These are phyloP conservation scores for Monoplex corrugatus DNA, from an alignment of 2,888 invertebrate genomes.

Conservation along the genomic window DNA sequence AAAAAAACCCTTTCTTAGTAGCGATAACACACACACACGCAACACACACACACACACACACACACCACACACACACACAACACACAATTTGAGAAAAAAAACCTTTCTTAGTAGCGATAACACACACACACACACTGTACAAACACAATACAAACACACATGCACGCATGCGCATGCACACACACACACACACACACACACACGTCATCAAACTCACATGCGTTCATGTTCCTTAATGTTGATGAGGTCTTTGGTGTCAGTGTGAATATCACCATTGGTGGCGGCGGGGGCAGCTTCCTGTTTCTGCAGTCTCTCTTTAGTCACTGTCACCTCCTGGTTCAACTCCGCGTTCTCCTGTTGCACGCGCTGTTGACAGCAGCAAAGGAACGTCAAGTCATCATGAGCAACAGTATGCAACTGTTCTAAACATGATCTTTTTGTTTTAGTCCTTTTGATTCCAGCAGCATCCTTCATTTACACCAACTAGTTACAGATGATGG, in stretches of 20 bases:
- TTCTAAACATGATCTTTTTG: too few species aligned
- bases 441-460: too few species aligned
- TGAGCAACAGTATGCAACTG: too few species aligned
- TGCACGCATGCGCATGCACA: too few species aligned
- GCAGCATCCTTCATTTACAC: too few species aligned
- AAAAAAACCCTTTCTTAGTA: too few species aligned
- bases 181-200: not conserved
- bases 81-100: not conserved
- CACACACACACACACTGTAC: not conserved
- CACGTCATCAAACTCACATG: constrained; percentile 66
- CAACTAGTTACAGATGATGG: too few species aligned
- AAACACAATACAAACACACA: not conserved
- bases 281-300: constrained; percentile 70
- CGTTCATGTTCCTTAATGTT: constrained; percentile 67
- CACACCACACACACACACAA: not conserved
- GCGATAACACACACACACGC: too few species aligned
- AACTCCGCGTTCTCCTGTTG: constrained; percentile 83
- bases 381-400: too few species aligned
- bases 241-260: constrained; percentile 60
- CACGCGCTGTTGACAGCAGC: constrained; percentile 61
- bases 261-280: constrained; percentile 73
- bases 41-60: not conserved
- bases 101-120: not conserved
- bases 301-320: constrained; percentile 81
- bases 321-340: constrained; percentile 81